phyloP scores from a whole-genome alignment of 2,888 invertebrate genomes.

The Lycophotia porphyrea region DNA sequence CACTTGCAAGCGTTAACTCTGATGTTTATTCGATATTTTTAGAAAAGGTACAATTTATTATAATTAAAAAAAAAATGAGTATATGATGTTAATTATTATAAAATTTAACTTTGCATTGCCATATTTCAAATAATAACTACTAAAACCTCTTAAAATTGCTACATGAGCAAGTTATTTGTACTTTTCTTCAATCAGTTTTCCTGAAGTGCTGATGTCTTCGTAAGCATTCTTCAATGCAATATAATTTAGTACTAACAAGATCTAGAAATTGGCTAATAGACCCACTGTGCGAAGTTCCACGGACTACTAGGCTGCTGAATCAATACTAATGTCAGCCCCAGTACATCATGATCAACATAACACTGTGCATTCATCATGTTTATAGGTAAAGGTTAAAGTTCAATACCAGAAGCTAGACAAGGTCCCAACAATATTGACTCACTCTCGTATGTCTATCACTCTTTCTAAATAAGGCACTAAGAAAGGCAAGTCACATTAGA shows the following conservation, averaged over 20 bases:
- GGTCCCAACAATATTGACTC: conserved; percentile 12
- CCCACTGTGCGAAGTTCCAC: conserved; percentile 79
- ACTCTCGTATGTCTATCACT: conserved; percentile 28
- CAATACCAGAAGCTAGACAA: conserved; percentile 20
- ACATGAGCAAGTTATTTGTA: conserved; percentile 89
- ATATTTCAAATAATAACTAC: conserved; percentile 78
- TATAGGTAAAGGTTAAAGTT: conserved; percentile 35
- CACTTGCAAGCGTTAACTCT: conserved; percentile 78
- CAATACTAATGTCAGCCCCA: conserved; percentile 64
- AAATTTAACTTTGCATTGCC: conserved; percentile 75
- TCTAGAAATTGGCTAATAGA: conserved; percentile 77
- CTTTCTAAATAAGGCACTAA: conserved; percentile 45
- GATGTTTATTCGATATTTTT: conserved; percentile 76
- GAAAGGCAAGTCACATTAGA: conserved; percentile 24
- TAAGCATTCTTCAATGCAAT: conserved; percentile 78
- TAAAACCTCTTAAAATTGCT: conserved; percentile 84
- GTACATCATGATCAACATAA: conserved; percentile 68
- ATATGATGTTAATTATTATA: conserved; percentile 80
- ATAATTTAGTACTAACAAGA: conserved; percentile 77
- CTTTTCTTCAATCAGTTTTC: conserved; percentile 82
- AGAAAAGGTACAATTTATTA: conserved; percentile 78
- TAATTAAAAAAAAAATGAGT: conserved; percentile 83
- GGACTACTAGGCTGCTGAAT: conserved; percentile 70
- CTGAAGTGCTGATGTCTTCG: conserved; percentile 71
- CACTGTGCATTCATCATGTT: conserved; percentile 69